phyloP scores from a whole-genome alignment of 64 coral and sea anemone genomes.

The Stichodactyla mertensii region DNA sequence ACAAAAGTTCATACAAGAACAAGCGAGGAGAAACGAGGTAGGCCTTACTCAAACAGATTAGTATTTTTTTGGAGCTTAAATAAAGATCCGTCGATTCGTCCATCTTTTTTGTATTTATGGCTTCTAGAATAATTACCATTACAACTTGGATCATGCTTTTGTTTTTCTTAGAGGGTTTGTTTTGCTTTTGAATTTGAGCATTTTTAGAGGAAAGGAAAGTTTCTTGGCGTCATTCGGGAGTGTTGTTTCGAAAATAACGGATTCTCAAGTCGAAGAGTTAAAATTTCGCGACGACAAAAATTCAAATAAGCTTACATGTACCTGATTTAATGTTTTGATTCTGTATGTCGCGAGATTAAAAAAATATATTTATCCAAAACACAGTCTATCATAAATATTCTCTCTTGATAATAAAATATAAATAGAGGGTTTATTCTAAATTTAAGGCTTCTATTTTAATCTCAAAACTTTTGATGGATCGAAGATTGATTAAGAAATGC shows the following conservation, averaged over 20 bases:
- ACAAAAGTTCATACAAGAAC: conserved; percentile 73
- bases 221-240: not conserved
- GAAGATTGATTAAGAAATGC: no score
- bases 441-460: no score
- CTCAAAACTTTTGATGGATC: no score
- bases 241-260: not conserved
- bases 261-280: not conserved
- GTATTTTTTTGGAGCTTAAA: not conserved
- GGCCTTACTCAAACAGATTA: not conserved
- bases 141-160: not conserved
- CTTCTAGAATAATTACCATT: not conserved
- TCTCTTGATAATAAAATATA: no score
- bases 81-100: not conserved
- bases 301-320: not conserved
- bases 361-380: no score
- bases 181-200: not conserved
- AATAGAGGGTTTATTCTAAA: no score
- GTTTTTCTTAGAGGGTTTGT: not conserved
- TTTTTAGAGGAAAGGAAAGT: not conserved
- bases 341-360: no score
- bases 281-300: not conserved
- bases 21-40: conserved; percentile 59
- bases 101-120: not conserved
- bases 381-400: no score
- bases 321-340: no score